phyloP scores from a whole-genome alignment of 2,113 vertebrate species.

The Petroica traversi region DNA sequence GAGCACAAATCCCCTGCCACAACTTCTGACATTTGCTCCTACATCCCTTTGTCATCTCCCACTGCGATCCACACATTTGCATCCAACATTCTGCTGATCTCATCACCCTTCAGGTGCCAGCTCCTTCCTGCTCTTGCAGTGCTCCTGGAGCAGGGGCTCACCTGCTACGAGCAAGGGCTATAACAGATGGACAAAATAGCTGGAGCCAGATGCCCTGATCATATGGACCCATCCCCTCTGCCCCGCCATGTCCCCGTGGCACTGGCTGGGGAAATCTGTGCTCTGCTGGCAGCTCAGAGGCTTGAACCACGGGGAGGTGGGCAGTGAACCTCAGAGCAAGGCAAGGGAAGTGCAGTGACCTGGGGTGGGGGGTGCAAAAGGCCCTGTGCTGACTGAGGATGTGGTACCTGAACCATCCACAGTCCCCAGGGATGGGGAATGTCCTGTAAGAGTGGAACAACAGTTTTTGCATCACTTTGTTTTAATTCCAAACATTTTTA shows the following conservation, averaged over 20 bases:
- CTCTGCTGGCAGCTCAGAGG: not conserved
- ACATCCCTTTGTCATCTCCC: not conserved
- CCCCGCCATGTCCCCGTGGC: not conserved
- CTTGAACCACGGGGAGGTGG: not conserved
- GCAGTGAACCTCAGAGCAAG: not conserved
- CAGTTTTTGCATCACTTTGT: not conserved
- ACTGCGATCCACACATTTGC: not conserved
- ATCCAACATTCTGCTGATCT: not conserved
- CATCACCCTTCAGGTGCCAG: not conserved
- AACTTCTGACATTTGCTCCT: not conserved
- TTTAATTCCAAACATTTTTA: not conserved
- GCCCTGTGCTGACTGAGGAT: not conserved
- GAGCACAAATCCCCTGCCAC: rapidly evolving
- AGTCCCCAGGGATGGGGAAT: not conserved
- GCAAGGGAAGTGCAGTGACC: not conserved
- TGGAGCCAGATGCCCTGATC: not conserved
- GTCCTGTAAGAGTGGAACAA: not conserved
- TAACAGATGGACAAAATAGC: conserved; percentile 8
- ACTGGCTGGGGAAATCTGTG: not conserved
- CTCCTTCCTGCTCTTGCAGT: not conserved
- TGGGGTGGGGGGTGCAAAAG: not conserved
- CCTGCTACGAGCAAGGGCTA: not conserved
- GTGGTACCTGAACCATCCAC: not conserved
- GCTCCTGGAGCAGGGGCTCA: not conserved
- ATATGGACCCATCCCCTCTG: not conserved